Evolutionary conservation across 2,113 vertebrate genomes (phyloP).

Genomic region (Nerophis ophidion): DNA sequence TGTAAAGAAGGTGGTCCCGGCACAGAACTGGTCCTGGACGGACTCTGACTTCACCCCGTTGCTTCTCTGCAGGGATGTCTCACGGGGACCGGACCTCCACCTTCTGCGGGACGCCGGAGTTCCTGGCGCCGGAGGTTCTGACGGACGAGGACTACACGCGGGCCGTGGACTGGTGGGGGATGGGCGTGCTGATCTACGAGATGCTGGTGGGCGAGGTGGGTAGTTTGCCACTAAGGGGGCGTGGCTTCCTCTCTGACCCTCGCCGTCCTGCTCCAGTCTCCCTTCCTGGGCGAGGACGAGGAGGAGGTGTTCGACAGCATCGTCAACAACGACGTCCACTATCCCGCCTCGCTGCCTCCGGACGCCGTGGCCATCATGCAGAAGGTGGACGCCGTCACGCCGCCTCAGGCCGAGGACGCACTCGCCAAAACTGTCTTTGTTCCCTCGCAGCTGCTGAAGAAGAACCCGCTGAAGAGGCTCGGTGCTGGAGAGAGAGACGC

Average conservation of each 20-base stretch:
- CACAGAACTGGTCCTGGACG: too few species aligned
- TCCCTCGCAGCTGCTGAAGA: slow-evolving; percentile 80
- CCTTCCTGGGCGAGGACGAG: slow-evolving; percentile 93
- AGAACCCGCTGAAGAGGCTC: slow-evolving; percentile 82
- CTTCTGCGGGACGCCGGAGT: slow-evolving; percentile 95
- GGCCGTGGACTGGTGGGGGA: slow-evolving; percentile 97
- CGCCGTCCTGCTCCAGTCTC: slow-evolving; percentile 68
- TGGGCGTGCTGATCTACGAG: slow-evolving; percentile 93
- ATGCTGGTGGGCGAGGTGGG: slow-evolving; percentile 93
- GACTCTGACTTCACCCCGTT: not conserved
- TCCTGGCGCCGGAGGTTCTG: slow-evolving; percentile 92
- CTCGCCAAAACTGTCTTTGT: not conserved
- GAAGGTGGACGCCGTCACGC: slow-evolving; percentile 68
- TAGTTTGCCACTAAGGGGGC: not conserved
- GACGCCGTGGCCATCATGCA: slow-evolving; percentile 81
- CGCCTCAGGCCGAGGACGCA: too few species aligned
- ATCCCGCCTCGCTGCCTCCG: slow-evolving; percentile 79
- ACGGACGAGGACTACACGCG: slow-evolving; percentile 88
- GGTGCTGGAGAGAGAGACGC: slow-evolving; percentile 84
- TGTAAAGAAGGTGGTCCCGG: slow-evolving; percentile 88
- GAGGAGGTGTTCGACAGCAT: slow-evolving; percentile 98
- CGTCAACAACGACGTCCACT: slow-evolving; percentile 84
- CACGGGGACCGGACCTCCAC: slow-evolving; percentile 90
- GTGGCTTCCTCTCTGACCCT: not conserved
- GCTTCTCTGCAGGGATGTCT: slow-evolving; percentile 78